A percentile compares a stretch with the other conserved stretches of the same genome.
Evolutionary conservation across 2,113 vertebrate species (phyloP).

Genomic region (Peromyscus maniculatus): DNA sequence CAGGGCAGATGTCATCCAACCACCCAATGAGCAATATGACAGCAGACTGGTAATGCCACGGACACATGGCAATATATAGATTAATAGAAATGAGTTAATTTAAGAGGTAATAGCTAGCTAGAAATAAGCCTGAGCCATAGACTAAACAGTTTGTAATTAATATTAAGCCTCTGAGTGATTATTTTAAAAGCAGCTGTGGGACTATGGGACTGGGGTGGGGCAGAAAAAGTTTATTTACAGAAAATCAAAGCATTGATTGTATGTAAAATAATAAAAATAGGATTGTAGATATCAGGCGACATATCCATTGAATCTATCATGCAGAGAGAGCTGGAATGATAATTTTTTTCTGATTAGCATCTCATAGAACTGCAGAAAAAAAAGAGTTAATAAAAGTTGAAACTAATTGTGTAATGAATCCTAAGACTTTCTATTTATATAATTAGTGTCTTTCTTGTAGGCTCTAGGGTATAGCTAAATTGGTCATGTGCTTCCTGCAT

Average conservation of each 20-base stretch:
- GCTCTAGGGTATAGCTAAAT: background rate
- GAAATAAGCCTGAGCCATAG: too few relatives aligned
- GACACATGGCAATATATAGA: too few relatives aligned
- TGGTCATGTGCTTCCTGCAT: background rate
- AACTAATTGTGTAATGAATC: background rate
- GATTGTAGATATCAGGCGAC: background rate
- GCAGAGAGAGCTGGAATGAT: background rate
- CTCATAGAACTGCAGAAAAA: background rate
- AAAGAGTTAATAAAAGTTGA: background rate
- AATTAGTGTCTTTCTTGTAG: background rate
- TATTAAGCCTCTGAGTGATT: too few relatives aligned
- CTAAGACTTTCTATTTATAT: background rate
- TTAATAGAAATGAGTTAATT: too few relatives aligned
- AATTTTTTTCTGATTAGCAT: background rate
- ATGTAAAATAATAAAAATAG: background rate
- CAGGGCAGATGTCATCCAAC: too few relatives aligned
- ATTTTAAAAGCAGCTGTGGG: too few relatives aligned
- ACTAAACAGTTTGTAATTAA: too few relatives aligned
- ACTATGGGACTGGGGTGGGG: too few relatives aligned
- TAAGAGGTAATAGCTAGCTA: too few relatives aligned
- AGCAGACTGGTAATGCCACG: too few relatives aligned
- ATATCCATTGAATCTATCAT: background rate
- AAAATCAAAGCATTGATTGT: background rate
- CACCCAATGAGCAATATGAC: too few relatives aligned
- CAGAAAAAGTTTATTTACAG: too few relatives aligned